Base-by-base conservation (phyloP, 2,888 invertebrate species). In the Amiota minor region DNA sequence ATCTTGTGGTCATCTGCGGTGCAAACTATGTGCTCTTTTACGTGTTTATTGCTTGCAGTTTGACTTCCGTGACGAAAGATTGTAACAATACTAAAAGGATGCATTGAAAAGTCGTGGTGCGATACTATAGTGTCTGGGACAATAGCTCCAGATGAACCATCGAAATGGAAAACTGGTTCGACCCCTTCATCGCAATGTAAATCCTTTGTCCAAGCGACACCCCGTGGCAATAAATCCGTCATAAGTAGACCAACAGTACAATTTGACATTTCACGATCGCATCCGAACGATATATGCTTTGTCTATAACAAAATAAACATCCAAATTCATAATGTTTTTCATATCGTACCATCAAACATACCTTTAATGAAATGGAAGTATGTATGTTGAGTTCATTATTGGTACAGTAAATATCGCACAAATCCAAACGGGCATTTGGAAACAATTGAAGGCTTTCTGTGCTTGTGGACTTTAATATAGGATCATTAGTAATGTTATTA, bases 1-100 rank as follows among this genome's bases (percentile, higher is more conserved):
- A 98, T 98, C 91, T 97, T 97, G 89, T 98, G 98, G 88, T 98
- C 98, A 90, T 99, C 99, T 45, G 98, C 97, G 85, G 96, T 96
- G 89, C 99, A 99, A 64, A 99, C 91, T 83, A 99, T 95, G 87
- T 99, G 98, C 88, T 99, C 99, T 91, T 99, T 99, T 79, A 94
- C 92, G 87, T 97, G 97, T 83, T 97, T 96, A 89, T 97, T 97
- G 10, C 70, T 69, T 79, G 93, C 92, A 81, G 94, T 93, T n/a
- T 82, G 78, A 14, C 94, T 93, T 59, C 95, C 95, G 91, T 99
- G 99, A 70, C 97, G 93, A 93, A 99, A 95, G 96, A 99, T 98
- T 11, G 97, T 97, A 61, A 96, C 93, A 84, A 99, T 92, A 74
- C 96, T 95, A 91, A 99, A 99, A 72, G 95, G 94, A 76, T 93